phyloP scores from a whole-genome alignment of 1,140 invertebrate genomes.

The Nomia melanderi region DNA sequence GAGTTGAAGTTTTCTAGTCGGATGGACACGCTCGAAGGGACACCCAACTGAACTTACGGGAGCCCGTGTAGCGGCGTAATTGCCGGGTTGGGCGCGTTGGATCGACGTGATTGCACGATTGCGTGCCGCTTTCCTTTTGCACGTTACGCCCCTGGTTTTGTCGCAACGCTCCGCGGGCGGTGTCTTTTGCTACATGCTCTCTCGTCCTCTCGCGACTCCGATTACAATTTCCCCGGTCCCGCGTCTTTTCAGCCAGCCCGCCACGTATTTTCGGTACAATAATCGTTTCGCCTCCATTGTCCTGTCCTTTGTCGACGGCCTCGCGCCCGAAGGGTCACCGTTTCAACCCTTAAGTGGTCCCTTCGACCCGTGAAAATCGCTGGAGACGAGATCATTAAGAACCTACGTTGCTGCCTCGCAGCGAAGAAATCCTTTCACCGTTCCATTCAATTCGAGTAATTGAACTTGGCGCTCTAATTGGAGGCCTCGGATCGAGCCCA shows the following conservation, averaged over 20 bases:
- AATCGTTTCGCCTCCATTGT: slow-evolving; percentile 1
- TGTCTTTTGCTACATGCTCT: slow-evolving; percentile 16
- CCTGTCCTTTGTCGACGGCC: neutral
- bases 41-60: slow-evolving; percentile 21
- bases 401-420: too few species aligned
- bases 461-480: too few species aligned
- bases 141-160: slow-evolving; percentile 51
- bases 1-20: slow-evolving; percentile 50
- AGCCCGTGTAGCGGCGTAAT: slow-evolving; percentile 51
- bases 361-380: too few species aligned
- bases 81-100: slow-evolving; percentile 52
- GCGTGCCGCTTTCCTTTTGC: slow-evolving; percentile 52
- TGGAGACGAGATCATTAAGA: too few species aligned
- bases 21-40: slow-evolving; percentile 55
- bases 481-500: too few species aligned
- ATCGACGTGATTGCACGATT: slow-evolving; percentile 60
- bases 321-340: neutral
- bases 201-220: neutral
- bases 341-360: neutral
- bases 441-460: too few species aligned
- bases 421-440: too few species aligned
- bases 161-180: slow-evolving; percentile 37
- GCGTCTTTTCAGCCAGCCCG: neutral
- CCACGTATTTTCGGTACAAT: neutral
- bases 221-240: slow-evolving; percentile 11